A percentile compares a stretch with the other conserved stretches of the same genome.
phyloP scores from a whole-genome alignment of 1,140 invertebrate species.

The Pseudomyrmex pallidus region DNA sequence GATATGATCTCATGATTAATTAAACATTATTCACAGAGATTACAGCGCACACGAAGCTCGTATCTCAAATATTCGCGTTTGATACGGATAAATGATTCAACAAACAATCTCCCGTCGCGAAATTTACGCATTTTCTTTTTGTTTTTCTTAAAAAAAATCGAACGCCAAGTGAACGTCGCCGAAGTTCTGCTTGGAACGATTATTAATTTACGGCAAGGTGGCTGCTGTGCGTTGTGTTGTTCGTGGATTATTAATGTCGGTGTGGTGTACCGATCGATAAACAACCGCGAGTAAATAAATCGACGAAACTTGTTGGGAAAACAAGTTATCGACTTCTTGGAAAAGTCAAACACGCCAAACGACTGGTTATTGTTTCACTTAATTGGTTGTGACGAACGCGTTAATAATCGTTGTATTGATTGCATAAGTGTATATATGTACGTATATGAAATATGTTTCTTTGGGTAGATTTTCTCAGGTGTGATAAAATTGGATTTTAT shows the following conservation, averaged over 20 bases:
- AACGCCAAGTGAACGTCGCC: slow-evolving; percentile 25
- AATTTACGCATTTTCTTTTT: slow-evolving; percentile 48
- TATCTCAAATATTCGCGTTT: too few relatives aligned
- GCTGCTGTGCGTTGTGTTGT: slow-evolving; percentile 26
- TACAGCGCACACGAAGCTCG: not conserved
- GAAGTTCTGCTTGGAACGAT: slow-evolving; percentile 34
- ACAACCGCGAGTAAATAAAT: slow-evolving; percentile 9
- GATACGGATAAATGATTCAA: slow-evolving; percentile 44
- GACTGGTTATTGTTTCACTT: not conserved
- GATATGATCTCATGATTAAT: not conserved
- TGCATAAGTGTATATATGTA: too few relatives aligned
- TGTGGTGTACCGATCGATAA: slow-evolving; percentile 40
- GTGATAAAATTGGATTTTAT: too few relatives aligned
- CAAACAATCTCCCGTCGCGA: not conserved
- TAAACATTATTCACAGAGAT: slow-evolving; percentile 20
- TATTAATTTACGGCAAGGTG: slow-evolving; percentile 42
- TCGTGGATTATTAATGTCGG: slow-evolving; percentile 41
- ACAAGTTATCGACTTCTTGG: slow-evolving; percentile 43
- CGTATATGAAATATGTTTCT: too few relatives aligned
- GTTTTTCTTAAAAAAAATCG: not conserved
- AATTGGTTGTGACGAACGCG: not conserved
- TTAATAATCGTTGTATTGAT: not conserved
- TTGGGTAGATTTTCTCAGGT: too few relatives aligned
- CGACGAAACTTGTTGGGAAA: slow-evolving; percentile 9
- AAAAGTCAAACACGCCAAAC: slow-evolving; percentile 8